Conservation (phyloP, 2,888 invertebrate genomes). For the Neria commutata region DNA sequence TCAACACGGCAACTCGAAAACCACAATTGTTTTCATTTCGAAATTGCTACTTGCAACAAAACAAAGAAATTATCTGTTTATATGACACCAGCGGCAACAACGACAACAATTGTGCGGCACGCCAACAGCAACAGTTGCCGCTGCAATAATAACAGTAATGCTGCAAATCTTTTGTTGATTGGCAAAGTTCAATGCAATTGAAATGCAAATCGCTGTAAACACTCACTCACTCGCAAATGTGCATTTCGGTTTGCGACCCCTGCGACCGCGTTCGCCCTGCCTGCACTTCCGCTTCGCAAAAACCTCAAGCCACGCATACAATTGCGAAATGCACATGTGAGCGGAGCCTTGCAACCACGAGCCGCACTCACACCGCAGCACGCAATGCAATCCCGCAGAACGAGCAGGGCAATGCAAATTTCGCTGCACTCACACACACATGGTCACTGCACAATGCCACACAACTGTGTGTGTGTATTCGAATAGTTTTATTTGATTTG, state of each 20-base stretch:
- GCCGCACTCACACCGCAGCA: not conserved
- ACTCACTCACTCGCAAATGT: not conserved
- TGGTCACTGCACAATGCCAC: not conserved
- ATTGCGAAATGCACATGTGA: not conserved
- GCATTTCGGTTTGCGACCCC: not conserved
- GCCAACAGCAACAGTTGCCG: not conserved
- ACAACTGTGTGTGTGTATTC: no score
- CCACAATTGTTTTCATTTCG: no score
- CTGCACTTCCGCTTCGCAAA: no score
- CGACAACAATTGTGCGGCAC: no score
- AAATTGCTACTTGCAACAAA: no score
- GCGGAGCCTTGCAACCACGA: not conserved
- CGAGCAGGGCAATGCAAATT: not conserved
- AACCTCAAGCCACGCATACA: not conserved
- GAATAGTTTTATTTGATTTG: constrained; percentile 1
- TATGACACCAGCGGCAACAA: no score
- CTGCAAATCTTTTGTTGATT: constrained; percentile 51
- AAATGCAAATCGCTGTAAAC: constrained; percentile 45
- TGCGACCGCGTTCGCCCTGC: no score
- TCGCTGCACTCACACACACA: not conserved
- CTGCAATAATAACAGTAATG: not conserved
- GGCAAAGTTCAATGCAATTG: constrained; percentile 47
- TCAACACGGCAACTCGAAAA: no score
- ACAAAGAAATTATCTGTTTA: no score
- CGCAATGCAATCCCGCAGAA: not conserved